Evolutionary conservation across 2,113 vertebrate species (phyloP), one percentile per base, ranked within the genome.

Genomic region (Zosterops japonicus): DNA sequence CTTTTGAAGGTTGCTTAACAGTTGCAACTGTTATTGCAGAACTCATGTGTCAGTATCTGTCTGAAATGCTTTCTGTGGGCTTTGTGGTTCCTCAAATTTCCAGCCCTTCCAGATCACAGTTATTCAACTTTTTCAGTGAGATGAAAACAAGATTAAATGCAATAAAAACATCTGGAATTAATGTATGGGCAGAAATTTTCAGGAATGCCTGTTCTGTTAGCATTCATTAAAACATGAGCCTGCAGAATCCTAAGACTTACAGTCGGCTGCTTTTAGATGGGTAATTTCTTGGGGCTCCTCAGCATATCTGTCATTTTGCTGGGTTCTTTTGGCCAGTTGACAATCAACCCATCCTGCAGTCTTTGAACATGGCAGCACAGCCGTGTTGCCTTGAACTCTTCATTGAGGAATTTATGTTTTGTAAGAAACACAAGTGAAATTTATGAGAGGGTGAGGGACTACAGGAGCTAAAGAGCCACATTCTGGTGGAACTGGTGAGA

Each of bases 391-490:
- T 50, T 50, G 61, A 72, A 72, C 35, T 47, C 50, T 83, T 77
- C 28, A 20, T 11, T 0, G 1, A 24, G 64, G 35, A 8, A 10
- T 49, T 71, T 44, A 9, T 61, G 41, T 74, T 81, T 65, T 77
- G n/a, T 57, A n/a, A 55, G 49, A 68, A 36, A 3, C 10, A n/a
- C 9, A 35, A 55, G 12, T 65, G 67, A 57, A 72, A 42, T 28
- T 72, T 29, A 22, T 47, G 31, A 25, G 47, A 72, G 17, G 2
- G 5, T n/a, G 14, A 44, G 50, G 27, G 19, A 3, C 19, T 65
- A 4, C 52, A 53, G 36, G 16, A 28, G 7, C 35, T 33, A 60
- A 42, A 36, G 67, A 56, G 14, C 6, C 4, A 5, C 0, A 0
- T 76, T 68, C 55, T 31, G 53, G 46, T 22, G 49, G 22, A 15